Percentiles rank a stretch among this genome's conserved stretches.
These are phyloP conservation scores for Cydia pomonella DNA, from an alignment of 1,140 invertebrate species.

Conservation along the genomic window DNA sequence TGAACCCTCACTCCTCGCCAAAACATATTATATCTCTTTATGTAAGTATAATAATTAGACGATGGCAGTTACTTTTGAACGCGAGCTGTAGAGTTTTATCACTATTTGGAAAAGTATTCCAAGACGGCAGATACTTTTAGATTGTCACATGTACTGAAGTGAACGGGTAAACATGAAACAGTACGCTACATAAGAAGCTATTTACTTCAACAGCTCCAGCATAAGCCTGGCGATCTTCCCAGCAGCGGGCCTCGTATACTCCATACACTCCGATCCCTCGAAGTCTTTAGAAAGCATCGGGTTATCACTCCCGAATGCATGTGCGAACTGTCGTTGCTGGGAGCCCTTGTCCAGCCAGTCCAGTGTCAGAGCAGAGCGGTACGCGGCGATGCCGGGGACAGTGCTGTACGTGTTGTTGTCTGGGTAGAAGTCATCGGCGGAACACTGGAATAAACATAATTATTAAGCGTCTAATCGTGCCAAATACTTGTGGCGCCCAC, in stretches of 20 bases:
- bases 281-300: slow-evolving; percentile 45
- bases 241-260: slow-evolving; percentile 54
- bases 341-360: slow-evolving; percentile 66
- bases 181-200: no score
- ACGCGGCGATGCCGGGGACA: slow-evolving; percentile 54
- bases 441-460: slow-evolving; percentile 38
- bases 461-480: background rate
- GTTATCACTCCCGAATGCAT: slow-evolving; percentile 55
- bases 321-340: slow-evolving; percentile 58
- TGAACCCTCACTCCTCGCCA: no score
- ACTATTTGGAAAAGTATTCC: no score
- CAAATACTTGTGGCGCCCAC: no score
- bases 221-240: slow-evolving; percentile 63
- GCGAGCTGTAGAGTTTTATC: no score
- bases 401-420: slow-evolving; percentile 56
- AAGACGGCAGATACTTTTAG: no score
- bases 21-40: no score
- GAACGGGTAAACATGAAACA: no score
- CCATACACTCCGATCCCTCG: slow-evolving; percentile 54
- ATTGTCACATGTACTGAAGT: no score
- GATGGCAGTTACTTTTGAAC: no score
- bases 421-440: slow-evolving; percentile 55
- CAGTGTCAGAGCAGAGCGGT: slow-evolving; percentile 63
- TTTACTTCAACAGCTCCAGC: slow-evolving; percentile 68
- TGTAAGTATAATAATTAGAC: no score